phyloP scores from a whole-genome alignment of 2,797 vertebrate genomes.

The Periparus ater region DNA sequence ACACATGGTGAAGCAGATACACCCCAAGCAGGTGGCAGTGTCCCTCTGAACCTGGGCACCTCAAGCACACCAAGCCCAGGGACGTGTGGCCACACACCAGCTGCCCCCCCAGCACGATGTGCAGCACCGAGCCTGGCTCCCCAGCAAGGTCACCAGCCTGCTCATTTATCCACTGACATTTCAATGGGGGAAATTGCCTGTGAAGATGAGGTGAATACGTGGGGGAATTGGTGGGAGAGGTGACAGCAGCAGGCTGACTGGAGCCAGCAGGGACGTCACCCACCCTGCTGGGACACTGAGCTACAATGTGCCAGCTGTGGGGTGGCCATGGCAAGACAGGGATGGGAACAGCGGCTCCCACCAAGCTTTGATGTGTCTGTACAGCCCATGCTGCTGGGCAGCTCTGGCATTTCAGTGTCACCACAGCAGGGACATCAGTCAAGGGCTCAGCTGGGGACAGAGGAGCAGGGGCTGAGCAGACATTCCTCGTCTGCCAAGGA shows the following conservation, averaged over 20 bases:
- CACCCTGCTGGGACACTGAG: neutral
- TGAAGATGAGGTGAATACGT: neutral
- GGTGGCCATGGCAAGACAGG: neutral
- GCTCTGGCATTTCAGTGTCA: neutral
- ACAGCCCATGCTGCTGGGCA: accelerated
- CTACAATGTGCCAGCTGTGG: neutral
- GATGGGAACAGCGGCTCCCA: neutral
- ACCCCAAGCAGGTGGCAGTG: accelerated
- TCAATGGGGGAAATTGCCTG: constrained; percentile 64
- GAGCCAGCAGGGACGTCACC: accelerated
- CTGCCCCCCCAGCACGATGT: neutral
- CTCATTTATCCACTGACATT: constrained; percentile 50
- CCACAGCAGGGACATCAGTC: neutral
- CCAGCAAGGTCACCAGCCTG: constrained; percentile 20
- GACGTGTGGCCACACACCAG: accelerated
- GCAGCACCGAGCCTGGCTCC: neutral
- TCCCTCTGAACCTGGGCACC: neutral
- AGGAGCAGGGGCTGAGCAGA: neutral
- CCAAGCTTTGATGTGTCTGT: accelerated
- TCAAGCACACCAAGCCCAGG: accelerated
- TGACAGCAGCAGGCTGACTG: neutral
- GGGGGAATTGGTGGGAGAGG: neutral
- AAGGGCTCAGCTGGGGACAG: neutral
- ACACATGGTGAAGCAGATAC: accelerated
- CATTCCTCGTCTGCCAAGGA: neutral